Conservation (phyloP, 2,888 invertebrate genomes). For the Oligia strigilis region DNA sequence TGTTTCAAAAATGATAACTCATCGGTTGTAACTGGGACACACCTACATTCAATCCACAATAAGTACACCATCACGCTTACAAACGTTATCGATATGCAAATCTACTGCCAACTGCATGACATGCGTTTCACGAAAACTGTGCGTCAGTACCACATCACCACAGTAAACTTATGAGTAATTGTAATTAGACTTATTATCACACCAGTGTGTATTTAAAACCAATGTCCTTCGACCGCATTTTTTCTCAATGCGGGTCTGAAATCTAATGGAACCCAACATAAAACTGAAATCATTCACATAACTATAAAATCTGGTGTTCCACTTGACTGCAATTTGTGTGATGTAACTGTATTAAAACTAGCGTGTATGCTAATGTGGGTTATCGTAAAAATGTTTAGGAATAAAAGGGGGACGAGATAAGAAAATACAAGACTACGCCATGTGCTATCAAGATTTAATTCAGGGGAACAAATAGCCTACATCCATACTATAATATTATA, state of each 20-base stretch:
- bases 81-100: conserved; percentile 42
- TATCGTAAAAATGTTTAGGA: conserved; percentile 56
- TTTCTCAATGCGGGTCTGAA: conserved; percentile 61
- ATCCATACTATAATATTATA: not conserved
- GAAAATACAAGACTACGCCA: conserved; percentile 16
- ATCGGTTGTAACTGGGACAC: not conserved
- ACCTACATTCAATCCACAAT: not conserved
- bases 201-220: conserved; percentile 54
- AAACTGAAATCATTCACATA: conserved; percentile 62
- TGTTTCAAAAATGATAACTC: too few relatives aligned
- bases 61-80: conserved; percentile 8
- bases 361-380: conserved; percentile 51
- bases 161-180: conserved; percentile 37
- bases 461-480: not conserved
- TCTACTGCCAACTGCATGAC: conserved; percentile 31
- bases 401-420: conserved; percentile 39
- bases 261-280: conserved; percentile 44
- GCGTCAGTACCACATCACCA: conserved; percentile 36
- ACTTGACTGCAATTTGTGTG: conserved; percentile 57
- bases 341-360: conserved; percentile 54
- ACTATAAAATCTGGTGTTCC: conserved; percentile 57
- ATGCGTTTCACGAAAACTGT: conserved; percentile 42
- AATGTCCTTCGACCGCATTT: conserved; percentile 64
- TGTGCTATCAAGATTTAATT: conserved; percentile 2
- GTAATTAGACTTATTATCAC: conserved; percentile 52